phyloP scores from a whole-genome alignment of 2,797 vertebrate species.

The Poecilia velifera region DNA sequence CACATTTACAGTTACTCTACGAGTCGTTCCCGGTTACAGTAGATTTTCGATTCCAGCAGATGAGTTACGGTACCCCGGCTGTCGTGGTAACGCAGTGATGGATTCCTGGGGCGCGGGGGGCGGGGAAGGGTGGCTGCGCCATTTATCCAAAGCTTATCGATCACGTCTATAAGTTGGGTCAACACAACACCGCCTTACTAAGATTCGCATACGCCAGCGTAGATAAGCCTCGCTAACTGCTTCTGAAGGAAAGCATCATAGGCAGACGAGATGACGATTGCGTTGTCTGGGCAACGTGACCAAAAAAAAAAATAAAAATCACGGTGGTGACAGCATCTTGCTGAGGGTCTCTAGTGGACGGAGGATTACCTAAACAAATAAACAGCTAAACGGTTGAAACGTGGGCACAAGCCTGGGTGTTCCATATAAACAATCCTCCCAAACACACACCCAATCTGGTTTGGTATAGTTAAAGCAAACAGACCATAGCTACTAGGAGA shows the following conservation, averaged over 20 bases:
- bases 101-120: neutral
- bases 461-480: neutral
- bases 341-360: neutral
- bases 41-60: neutral
- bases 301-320: neutral
- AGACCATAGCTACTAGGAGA: neutral
- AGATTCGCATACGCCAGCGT: neutral
- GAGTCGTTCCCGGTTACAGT: neutral
- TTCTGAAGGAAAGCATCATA: neutral
- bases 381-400: neutral
- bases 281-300: neutral
- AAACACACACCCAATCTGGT: neutral
- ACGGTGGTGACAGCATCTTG: neutral
- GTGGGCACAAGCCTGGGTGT: neutral
- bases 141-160: neutral
- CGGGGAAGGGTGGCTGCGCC: no score
- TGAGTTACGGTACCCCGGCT: neutral
- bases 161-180: neutral
- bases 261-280: neutral
- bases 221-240: neutral
- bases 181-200: neutral
- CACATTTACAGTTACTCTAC: neutral
- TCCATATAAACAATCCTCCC: neutral
- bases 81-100: neutral
- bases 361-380: neutral